A percentile compares a stretch with the other conserved stretches of the same genome.
These are phyloP conservation scores for Geothlypis trichas DNA, from an alignment of 2,113 vertebrate species.

Conservation along the genomic window DNA sequence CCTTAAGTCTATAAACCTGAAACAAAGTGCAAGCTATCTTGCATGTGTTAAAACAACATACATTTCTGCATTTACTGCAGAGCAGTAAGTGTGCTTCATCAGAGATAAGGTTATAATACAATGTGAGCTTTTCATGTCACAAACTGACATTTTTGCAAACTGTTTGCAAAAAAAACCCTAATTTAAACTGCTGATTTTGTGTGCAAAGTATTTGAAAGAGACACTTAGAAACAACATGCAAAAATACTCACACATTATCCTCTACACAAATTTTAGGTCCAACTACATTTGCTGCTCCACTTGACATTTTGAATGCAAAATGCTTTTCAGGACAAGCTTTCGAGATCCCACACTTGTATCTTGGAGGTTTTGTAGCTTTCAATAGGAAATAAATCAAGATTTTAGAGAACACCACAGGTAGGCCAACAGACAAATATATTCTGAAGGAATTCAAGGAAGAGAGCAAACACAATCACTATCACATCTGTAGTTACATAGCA, in stretches of 20 bases:
- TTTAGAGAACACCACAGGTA: neutral
- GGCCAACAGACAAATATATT: neutral
- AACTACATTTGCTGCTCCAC: conserved; percentile 94
- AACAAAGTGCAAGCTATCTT: neutral
- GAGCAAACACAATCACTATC: neutral
- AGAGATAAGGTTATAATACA: neutral
- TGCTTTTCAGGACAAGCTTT: conserved; percentile 89
- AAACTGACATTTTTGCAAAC: neutral
- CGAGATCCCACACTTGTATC: conserved; percentile 87
- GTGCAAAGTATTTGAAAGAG: neutral
- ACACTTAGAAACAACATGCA: neutral
- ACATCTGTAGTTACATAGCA: neutral
- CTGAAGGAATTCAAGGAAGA: neutral
- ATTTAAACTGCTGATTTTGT: neutral
- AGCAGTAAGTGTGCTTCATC: neutral
- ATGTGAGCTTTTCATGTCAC: neutral
- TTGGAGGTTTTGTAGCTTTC: conserved; percentile 80
- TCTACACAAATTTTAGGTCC: conserved; percentile 94
- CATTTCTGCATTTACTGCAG: neutral
- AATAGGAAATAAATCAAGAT: neutral
- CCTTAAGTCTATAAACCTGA: neutral
- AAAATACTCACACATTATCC: conserved; percentile 87
- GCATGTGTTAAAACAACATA: neutral
- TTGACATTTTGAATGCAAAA: conserved; percentile 95
- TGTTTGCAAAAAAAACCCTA: neutral